phyloP scores from a whole-genome alignment of 2,113 vertebrate genomes.

The Poicephalus gulielmi region DNA sequence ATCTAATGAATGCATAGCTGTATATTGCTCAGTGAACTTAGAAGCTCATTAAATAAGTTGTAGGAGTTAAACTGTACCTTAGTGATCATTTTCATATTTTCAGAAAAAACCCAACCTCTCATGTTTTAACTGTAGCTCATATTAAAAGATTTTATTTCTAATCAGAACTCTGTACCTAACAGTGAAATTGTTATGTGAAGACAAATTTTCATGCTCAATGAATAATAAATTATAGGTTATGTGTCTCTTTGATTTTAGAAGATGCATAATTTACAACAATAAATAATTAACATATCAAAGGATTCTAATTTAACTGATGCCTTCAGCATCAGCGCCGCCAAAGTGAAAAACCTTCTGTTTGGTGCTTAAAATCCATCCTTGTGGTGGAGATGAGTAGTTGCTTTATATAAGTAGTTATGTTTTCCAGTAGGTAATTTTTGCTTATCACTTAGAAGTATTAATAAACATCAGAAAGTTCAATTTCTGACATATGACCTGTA shows the following conservation, averaged over 20 bases:
- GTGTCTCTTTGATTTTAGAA: constrained; percentile 74
- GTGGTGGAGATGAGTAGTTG: background rate
- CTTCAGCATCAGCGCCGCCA: constrained; percentile 53
- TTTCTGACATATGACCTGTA: constrained; percentile 10
- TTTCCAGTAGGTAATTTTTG: constrained; percentile 41
- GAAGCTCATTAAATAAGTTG: background rate
- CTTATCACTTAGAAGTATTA: constrained; percentile 61
- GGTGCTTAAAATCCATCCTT: constrained; percentile 39
- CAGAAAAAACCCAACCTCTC: background rate
- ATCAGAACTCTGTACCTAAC: constrained; percentile 51
- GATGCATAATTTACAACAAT: constrained; percentile 77
- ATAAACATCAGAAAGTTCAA: constrained; percentile 26
- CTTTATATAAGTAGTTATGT: constrained; percentile 24
- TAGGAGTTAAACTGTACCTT: background rate
- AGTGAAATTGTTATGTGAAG: constrained; percentile 57
- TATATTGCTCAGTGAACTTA: background rate
- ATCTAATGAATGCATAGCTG: background rate
- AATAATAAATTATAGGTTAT: constrained; percentile 79
- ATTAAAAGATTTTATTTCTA: constrained; percentile 64
- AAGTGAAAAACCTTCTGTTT: constrained; percentile 47
- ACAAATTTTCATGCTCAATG: constrained; percentile 70
- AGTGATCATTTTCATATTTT: background rate
- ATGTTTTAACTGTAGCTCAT: constrained; percentile 11
- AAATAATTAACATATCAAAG: constrained; percentile 81
- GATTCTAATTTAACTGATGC: constrained; percentile 70